Evolutionary conservation across 2,113 vertebrate species (phyloP), one percentile per base, ranked within the genome.

Genomic region (Saccopteryx bilineata): DNA sequence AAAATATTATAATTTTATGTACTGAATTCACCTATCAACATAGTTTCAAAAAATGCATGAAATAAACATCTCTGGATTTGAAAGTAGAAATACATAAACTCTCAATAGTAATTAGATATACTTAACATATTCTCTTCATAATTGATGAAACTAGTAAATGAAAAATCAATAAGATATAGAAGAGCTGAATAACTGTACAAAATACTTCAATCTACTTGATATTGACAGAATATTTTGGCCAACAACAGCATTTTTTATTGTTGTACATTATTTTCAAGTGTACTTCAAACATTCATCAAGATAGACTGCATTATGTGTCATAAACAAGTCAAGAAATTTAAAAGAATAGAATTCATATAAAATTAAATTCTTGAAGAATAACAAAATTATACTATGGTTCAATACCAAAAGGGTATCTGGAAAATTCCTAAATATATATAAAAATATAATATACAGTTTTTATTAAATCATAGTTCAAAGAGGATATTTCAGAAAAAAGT

Each of bases 111-210:
- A 83, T 79, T 61, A 61, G 10, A 72, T 46, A 74, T 31, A 23
- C 17, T 18, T 46, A 84, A 78, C 54, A 58, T 8, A 31, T 69
- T 65, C 24, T 68, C 15, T 65, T 21, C 83, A 2, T 79, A 87
- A 83, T 1, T 65, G 17, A 81, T 56, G 1, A 19, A 58, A 65
- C 50, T 90, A 81, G 33, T 52, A 69, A 48, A 82, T 14, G 86
- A 72, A 65, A 96, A 76, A 87, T 81, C 63, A 95, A 31, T 96
- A 71, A 26, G 14, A 58, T 26, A 60, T 10, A 75, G 39, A 83
- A 72, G 39, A 58, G 5, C 39, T 66, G 54, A 89, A 65, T 84
- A 79, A 79, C n/a, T 39, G 46, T 76, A 46, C 10, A 75, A 81
- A 33, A 28, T 28, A 71, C 60, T 71, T 24, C 63, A 46, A 93